Evolutionary conservation across 2,888 invertebrate genomes (phyloP).

Genomic region (Beris chalybata): DNA sequence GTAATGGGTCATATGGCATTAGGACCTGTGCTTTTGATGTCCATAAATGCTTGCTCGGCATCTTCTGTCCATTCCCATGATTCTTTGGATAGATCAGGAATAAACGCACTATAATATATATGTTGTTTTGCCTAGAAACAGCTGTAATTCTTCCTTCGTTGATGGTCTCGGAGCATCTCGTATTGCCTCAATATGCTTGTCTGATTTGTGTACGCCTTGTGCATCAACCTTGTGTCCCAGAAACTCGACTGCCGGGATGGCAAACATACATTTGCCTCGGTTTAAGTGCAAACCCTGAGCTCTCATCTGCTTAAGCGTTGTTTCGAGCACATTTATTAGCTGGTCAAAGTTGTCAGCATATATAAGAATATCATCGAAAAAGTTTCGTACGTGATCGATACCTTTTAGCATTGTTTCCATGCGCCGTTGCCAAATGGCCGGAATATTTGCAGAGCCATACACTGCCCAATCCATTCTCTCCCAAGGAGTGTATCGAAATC

Average conservation of each 20-base stretch:
- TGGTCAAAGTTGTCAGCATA: not conserved
- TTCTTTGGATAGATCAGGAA: not conserved
- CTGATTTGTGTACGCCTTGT: conserved; percentile 34
- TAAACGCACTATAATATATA: not conserved
- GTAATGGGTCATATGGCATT: conserved; percentile 31
- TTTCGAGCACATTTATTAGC: too few relatives aligned
- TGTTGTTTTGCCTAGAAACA: conserved; percentile 6
- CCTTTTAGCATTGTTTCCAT: not conserved
- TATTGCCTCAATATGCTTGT: conserved; percentile 33
- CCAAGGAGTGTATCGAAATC: too few relatives aligned
- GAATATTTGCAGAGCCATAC: conserved; percentile 34
- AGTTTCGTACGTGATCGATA: not conserved
- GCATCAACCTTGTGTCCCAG: conserved; percentile 33
- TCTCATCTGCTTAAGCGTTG: conserved; percentile 7
- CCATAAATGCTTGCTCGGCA: not conserved
- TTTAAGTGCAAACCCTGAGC: conserved; percentile 31
- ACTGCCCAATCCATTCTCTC: conserved; percentile 16
- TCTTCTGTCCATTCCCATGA: too few relatives aligned
- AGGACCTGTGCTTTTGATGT: conserved; percentile 9
- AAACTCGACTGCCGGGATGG: conserved; percentile 27
- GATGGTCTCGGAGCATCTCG: conserved; percentile 19
- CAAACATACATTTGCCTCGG: conserved; percentile 36
- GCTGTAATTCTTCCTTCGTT: conserved; percentile 8
- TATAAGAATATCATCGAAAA: not conserved
- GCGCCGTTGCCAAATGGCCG: conserved; percentile 44